Percentiles rank a stretch among this genome's conserved stretches.
phyloP scores from a whole-genome alignment of 2,888 invertebrate genomes.

The Formica aserva region DNA sequence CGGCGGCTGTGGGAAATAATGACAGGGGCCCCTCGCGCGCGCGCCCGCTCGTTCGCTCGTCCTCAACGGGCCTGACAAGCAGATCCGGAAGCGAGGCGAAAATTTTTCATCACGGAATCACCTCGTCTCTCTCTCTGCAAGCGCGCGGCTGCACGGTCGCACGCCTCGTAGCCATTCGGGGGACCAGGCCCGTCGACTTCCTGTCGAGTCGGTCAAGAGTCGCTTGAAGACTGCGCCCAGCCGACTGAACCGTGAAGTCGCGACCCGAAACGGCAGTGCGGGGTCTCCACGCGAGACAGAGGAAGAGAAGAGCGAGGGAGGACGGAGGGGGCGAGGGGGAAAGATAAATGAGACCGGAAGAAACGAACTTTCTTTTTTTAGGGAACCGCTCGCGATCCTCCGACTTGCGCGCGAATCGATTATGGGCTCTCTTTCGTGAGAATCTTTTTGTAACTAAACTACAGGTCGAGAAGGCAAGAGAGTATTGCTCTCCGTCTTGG shows the following conservation, averaged over 20 bases:
- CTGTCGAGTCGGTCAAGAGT: constrained; percentile 59
- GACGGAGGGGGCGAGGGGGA: background rate
- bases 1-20: constrained; percentile 84
- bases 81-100: constrained; percentile 78
- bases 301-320: constrained; percentile 38
- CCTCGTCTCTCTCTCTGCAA: constrained; percentile 58
- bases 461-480: background rate
- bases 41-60: constrained; percentile 59
- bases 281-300: constrained; percentile 52
- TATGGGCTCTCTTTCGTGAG: constrained; percentile 37
- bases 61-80: constrained; percentile 72
- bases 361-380: constrained; percentile 61
- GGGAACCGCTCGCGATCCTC: constrained; percentile 34
- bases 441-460: background rate
- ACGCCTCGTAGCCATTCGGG: constrained; percentile 47
- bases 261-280: constrained; percentile 65
- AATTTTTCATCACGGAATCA: constrained; percentile 78
- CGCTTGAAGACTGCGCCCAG: constrained; percentile 57
- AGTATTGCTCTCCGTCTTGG: background rate
- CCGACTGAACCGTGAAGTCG: constrained; percentile 72
- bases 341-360: constrained; percentile 72
- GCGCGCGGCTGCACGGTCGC: constrained; percentile 39
- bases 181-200: constrained; percentile 61
- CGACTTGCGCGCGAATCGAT: constrained; percentile 31
- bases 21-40: constrained; percentile 79